These are phyloP conservation scores for Pteronura brasiliensis DNA, from an alignment of 2,113 vertebrate species.

Conservation along the genomic window DNA sequence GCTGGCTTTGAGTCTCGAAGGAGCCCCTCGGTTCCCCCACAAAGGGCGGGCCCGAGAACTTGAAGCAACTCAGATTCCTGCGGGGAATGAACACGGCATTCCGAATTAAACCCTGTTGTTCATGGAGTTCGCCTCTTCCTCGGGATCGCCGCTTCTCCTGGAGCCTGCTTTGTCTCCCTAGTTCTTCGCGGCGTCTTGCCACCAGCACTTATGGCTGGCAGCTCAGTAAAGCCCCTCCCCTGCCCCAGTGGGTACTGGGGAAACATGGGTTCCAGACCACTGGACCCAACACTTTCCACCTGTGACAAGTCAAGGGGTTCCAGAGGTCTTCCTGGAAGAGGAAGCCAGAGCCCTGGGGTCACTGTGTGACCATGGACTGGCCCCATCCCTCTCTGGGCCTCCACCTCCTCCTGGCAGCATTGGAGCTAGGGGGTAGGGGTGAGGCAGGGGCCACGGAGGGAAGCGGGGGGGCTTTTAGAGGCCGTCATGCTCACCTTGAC, in stretches of 20 bases:
- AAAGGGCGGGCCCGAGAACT: not conserved
- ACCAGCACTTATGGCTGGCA: not conserved
- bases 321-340: not conserved
- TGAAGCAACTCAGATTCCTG: not conserved
- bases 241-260: not conserved
- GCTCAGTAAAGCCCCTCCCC: not conserved
- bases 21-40: not conserved
- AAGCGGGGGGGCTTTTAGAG: not conserved
- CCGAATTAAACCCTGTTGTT: not conserved
- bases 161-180: not conserved
- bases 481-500: fast-evolving
- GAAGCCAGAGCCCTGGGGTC: not conserved
- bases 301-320: not conserved
- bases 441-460: not conserved
- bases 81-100: not conserved
- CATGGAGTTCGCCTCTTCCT: not conserved
- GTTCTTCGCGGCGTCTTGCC: not conserved
- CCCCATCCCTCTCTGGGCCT: not conserved
- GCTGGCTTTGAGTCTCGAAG: not conserved
- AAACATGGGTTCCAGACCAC: not conserved
- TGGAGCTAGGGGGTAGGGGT: not conserved
- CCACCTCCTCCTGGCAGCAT: not conserved
- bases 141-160: not conserved
- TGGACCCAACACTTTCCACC: not conserved
- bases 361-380: not conserved